A percentile compares a stretch with the other conserved stretches of the same genome.
Conservation (phyloP, 2,888 invertebrate species). For the Cephonodes hylas region DNA sequence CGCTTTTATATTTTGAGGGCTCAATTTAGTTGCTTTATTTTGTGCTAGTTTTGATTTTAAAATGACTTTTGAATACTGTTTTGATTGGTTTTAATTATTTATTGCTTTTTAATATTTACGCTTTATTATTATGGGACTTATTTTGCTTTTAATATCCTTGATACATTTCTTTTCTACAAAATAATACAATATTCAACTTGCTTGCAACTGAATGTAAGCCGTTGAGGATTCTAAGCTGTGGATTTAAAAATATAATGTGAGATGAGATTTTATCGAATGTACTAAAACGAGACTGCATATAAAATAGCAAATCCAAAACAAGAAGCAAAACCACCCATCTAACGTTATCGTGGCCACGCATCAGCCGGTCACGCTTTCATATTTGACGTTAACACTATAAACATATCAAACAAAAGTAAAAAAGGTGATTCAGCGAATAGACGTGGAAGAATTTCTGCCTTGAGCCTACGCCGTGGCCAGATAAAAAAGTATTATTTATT, state of each 20-base stretch:
- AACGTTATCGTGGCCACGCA: conserved; percentile 27
- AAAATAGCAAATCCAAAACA: conserved; percentile 14
- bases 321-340: background rate
- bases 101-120: background rate
- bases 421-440: conserved; percentile 63
- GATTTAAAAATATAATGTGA: background rate
- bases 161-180: no score
- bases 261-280: background rate
- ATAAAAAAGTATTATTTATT: conserved; percentile 77
- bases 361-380: conserved; percentile 34
- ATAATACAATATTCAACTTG: no score
- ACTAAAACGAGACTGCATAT: background rate
- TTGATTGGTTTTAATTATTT: background rate
- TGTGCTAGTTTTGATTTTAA: background rate
- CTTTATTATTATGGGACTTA: background rate
- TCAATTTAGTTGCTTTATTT: background rate
- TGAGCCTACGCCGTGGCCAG: conserved; percentile 62
- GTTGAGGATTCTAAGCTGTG: no score
- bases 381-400: conserved; percentile 33
- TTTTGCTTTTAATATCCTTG: no score
- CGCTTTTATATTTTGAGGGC: conserved; percentile 32
- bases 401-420: conserved; percentile 48
- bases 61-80: background rate
- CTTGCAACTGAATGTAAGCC: no score
- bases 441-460: conserved; percentile 77